Percentiles rank a stretch among this genome's conserved stretches.
These are phyloP conservation scores for Thaleichthys pacificus DNA, from an alignment of 2,797 vertebrate genomes.

Conservation along the genomic window DNA sequence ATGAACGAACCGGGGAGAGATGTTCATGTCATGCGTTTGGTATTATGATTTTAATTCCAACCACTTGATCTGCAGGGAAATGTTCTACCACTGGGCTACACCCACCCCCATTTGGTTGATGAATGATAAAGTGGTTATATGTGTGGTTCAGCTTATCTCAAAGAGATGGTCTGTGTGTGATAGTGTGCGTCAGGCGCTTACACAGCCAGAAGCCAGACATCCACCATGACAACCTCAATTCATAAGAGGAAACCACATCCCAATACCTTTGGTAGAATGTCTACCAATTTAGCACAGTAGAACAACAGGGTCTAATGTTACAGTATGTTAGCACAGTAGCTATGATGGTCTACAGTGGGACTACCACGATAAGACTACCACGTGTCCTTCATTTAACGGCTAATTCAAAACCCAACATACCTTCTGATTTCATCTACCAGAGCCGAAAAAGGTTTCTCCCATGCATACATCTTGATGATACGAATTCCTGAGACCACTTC, in stretches of 20 bases:
- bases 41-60: neutral
- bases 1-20: constrained; percentile 12
- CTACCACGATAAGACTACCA: neutral
- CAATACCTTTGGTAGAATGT: too few relatives aligned
- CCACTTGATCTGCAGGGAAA: too few relatives aligned
- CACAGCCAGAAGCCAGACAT: too few relatives aligned
- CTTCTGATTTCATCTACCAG: constrained; percentile 85
- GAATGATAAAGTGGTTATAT: too few relatives aligned
- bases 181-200: neutral
- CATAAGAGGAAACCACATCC: too few relatives aligned
- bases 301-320: neutral
- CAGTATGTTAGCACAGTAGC: neutral
- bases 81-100: too few relatives aligned
- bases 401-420: constrained; percentile 59
- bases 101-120: too few relatives aligned
- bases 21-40: neutral
- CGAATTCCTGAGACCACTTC: constrained; percentile 94
- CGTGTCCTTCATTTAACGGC: neutral
- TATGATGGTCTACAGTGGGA: neutral
- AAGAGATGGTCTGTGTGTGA: neutral
- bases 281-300: too few relatives aligned
- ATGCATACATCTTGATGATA: constrained; percentile 98
- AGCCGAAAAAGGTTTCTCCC: constrained; percentile 89
- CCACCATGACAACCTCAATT: too few relatives aligned
- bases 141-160: neutral